phyloP scores from a whole-genome alignment of 2,888 invertebrate genomes.

The Allacma fusca region DNA sequence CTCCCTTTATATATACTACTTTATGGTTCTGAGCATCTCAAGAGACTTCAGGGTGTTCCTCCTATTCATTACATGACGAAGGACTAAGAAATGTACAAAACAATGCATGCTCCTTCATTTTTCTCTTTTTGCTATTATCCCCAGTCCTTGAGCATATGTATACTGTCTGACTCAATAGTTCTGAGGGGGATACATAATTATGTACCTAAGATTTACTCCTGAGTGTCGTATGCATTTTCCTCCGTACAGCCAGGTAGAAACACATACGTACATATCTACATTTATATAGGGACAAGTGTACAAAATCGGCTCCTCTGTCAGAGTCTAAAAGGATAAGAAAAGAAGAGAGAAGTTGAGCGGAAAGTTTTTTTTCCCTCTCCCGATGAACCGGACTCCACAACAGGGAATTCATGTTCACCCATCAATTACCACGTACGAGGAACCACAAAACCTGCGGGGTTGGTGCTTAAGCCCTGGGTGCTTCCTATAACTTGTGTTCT shows the following conservation, averaged over 20 bases:
- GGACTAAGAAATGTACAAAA: background rate
- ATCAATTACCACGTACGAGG: constrained; percentile 29
- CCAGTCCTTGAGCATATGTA: no score
- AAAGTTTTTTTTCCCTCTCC: background rate
- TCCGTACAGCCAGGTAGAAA: no score
- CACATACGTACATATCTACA: no score
- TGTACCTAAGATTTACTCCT: no score
- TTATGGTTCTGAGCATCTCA: constrained; percentile 37
- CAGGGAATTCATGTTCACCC: constrained; percentile 6
- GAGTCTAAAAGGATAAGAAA: no score
- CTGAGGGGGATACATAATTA: no score
- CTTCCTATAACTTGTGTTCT: constrained; percentile 13
- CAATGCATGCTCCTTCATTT: no score
- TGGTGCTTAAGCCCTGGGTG: constrained; percentile 22
- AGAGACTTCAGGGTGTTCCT: constrained; percentile 45
- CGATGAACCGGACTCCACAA: background rate
- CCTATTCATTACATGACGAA: constrained; percentile 25
- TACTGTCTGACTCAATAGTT: no score
- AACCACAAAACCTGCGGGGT: constrained; percentile 23
- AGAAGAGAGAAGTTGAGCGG: background rate
- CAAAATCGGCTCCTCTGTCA: no score
- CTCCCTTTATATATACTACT: constrained; percentile 7
- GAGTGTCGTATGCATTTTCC: no score
- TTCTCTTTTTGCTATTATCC: no score
- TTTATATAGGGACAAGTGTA: no score